Evolutionary conservation across 2,797 vertebrate genomes (phyloP).

Genomic region (Chanos chanos): DNA sequence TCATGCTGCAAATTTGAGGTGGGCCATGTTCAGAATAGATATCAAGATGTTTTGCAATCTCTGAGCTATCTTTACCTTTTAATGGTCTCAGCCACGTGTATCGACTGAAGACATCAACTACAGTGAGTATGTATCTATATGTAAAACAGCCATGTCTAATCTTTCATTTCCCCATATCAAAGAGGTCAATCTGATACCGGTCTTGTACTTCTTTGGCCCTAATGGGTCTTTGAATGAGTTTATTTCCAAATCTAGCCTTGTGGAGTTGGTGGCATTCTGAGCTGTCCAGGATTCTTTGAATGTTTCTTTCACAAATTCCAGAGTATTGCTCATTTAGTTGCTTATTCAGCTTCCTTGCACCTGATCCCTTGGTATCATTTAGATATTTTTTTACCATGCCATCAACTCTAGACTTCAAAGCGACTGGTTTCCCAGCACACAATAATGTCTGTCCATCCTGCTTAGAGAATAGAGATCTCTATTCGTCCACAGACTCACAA

Average conservation of each 20-base stretch:
- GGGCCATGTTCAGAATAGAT: conserved; percentile 3
- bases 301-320: not conserved
- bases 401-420: not conserved
- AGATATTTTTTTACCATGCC: not conserved
- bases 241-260: conserved; percentile 15
- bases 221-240: conserved; percentile 6
- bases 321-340: not conserved
- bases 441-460: conserved; percentile 9
- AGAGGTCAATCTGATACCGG: conserved; percentile 14
- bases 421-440: conserved; percentile 6
- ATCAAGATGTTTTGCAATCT: conserved; percentile 16
- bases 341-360: not conserved
- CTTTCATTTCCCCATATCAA: conserved; percentile 1
- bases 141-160: not conserved
- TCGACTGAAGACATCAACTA: conserved; percentile 14
- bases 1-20: conserved; percentile 3
- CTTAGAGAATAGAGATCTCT: not conserved
- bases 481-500: conserved; percentile 13
- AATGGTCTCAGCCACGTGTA: conserved; percentile 21
- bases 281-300: conserved; percentile 2
- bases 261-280: conserved; percentile 11
- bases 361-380: not conserved
- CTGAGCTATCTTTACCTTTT: conserved; percentile 4
- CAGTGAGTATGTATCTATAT: conserved; percentile 8
- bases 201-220: conserved; percentile 15